Evolutionary conservation across 1,140 invertebrate species (phyloP), one percentile per base, ranked within the genome.

Genomic region (Scaptodrosophila lebanonensis): DNA sequence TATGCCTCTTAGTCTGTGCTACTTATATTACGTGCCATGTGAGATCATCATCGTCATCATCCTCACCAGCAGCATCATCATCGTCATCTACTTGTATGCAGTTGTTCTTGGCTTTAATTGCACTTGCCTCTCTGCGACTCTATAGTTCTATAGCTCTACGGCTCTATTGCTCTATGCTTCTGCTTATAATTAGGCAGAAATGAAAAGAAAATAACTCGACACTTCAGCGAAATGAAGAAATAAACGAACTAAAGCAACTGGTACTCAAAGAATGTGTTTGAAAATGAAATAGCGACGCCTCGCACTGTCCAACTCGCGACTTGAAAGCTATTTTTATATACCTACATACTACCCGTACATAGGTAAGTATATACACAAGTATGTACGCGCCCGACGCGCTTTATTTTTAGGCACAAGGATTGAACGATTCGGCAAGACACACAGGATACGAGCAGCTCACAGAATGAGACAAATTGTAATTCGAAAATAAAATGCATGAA

Each of bases 231-330:
- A 48, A 59, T 60, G 40, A 48, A 53, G 51, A 52, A 72, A 57
- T 73, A 77, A 79, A 73, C 68, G 68, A 59, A 59, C 79, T 82
- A 66, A 11, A 73, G 52, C 75, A 69, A 79, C 69, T 77, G n/a
- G n/a, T n/a, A n/a, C n/a, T n/a, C n/a, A n/a, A 38, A 38, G 13
- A 16, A 38, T 16, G 35, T 38, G 35, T 38, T n/a, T n/a, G n/a
- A n/a, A n/a, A n/a, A n/a, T n/a, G 5, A 38, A 38, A 38, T 38
- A 38, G 8, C 3, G 22, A 3, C 22, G 3, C 22, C 3, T 3
- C 8, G 8, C 35, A 9, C 13, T 38, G 35, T 16, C 6, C 35
- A 6, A 16, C 35, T 15, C 11, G 9, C 35, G 36, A 15, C 2
- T 13, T 15, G 9, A 9, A 45, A 8, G 15, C 22, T 39, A 38